Evolutionary conservation across 1,140 invertebrate species (phyloP).

Genomic region (Copidosoma floridanum): DNA sequence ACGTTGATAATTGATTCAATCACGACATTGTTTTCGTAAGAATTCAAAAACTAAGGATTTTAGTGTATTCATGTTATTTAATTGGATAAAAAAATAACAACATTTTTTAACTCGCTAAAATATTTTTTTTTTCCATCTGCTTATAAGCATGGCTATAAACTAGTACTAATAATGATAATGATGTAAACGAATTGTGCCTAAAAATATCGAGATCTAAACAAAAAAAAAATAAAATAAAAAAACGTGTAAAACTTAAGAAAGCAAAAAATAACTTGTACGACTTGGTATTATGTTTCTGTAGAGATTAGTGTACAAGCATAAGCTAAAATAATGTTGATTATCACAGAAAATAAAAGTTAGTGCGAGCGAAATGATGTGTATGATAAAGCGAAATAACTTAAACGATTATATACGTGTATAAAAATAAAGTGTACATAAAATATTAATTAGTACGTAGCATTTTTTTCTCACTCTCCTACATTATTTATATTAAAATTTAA

Average conservation of each 20-base stretch:
- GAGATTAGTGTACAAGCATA: conserved; percentile 2
- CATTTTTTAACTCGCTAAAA: neutral
- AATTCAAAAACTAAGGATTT: too few species aligned
- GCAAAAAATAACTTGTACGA: conserved; percentile 2
- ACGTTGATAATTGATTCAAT: too few species aligned
- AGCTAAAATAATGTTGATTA: conserved; percentile 11
- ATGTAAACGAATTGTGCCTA: conserved; percentile 38
- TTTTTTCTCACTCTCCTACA: too few species aligned
- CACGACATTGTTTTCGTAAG: too few species aligned
- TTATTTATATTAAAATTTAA: too few species aligned
- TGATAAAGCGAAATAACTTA: neutral
- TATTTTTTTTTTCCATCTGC: neutral
- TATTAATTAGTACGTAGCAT: too few species aligned
- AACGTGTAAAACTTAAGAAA: conserved; percentile 13
- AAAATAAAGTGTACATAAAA: conserved; percentile 28
- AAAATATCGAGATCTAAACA: conserved; percentile 28
- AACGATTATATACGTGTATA: conserved; percentile 9
- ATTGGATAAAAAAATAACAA: too few species aligned
- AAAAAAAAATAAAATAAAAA: too few species aligned
- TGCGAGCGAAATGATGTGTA: neutral
- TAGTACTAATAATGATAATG: conserved; percentile 19
- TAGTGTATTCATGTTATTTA: too few species aligned
- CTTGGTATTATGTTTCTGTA: conserved; percentile 2
- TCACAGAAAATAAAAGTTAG: conserved; percentile 8
- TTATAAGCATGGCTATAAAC: conserved; percentile 9